Percentiles rank a stretch among this genome's conserved stretches.
Evolutionary conservation across 2,888 invertebrate species (phyloP).

Genomic region (Sepioteuthis lessoniana): DNA sequence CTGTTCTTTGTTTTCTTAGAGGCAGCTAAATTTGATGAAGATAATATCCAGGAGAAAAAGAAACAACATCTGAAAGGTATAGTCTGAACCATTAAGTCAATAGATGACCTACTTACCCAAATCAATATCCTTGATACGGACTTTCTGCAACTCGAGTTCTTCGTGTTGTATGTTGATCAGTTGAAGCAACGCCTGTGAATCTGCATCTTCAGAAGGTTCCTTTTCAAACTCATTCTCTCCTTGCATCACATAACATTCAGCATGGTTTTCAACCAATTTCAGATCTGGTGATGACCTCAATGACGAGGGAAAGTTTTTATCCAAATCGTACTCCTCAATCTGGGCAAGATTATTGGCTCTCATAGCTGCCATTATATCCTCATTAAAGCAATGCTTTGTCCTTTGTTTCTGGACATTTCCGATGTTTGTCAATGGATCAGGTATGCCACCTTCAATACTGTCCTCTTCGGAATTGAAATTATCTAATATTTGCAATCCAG

Average conservation of each 20-base stretch:
- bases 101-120: conserved; percentile 63
- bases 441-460: neutral
- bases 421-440: neutral
- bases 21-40: too few species aligned
- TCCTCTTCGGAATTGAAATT: neutral
- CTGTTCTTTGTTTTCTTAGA: too few species aligned
- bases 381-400: neutral
- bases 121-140: conserved; percentile 86
- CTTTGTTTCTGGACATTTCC: neutral
- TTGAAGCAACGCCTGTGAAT: conserved; percentile 83
- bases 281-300: conserved; percentile 54
- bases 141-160: conserved; percentile 90
- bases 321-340: conserved; percentile 68
- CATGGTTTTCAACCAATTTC: neutral
- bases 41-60: too few species aligned
- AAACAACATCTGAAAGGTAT: too few species aligned
- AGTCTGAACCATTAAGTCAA: neutral
- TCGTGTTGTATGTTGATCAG: conserved; percentile 93
- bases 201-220: conserved; percentile 58
- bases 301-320: conserved; percentile 73
- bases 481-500: neutral
- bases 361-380: conserved; percentile 55
- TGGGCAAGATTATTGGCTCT: conserved; percentile 50
- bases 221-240: conserved; percentile 52
- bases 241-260: conserved; percentile 52